Evolutionary conservation across 2,888 invertebrate genomes (phyloP).

Genomic region (Actias luna): DNA sequence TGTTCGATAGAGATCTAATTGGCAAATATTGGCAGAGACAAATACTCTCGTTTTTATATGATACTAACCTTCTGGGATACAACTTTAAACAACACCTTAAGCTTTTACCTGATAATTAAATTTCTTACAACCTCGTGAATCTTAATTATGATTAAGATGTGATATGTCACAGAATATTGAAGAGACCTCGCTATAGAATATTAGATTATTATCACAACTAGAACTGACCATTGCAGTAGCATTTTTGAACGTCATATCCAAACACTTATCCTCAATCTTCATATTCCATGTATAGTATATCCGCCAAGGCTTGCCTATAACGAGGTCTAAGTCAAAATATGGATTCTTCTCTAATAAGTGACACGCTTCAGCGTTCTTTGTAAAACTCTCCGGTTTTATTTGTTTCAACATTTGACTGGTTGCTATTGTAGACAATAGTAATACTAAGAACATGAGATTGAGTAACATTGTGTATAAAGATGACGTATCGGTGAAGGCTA

Average conservation of each 20-base stretch:
- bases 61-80: too few species aligned
- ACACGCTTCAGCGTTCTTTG: conserved; percentile 38
- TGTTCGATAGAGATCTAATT: too few species aligned
- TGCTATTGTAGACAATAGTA: neutral
- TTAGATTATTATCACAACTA: neutral
- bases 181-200: too few species aligned
- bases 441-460: neutral
- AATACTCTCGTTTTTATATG: too few species aligned
- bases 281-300: conserved; percentile 64
- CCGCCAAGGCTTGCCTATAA: conserved; percentile 56
- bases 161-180: too few species aligned
- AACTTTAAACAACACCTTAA: too few species aligned
- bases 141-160: too few species aligned
- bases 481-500: neutral
- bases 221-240: conserved; percentile 47
- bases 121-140: too few species aligned
- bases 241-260: conserved; percentile 56
- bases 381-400: conserved; percentile 19
- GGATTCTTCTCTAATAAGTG: conserved; percentile 44
- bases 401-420: conserved; percentile 4
- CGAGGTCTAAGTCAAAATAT: conserved; percentile 54
- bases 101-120: too few species aligned
- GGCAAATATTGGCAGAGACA: too few species aligned
- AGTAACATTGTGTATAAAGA: neutral
- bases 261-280: conserved; percentile 45